These are phyloP conservation scores for Misgurnus mizolepis DNA, from an alignment of 2,113 vertebrate species.

Conservation along the genomic window DNA sequence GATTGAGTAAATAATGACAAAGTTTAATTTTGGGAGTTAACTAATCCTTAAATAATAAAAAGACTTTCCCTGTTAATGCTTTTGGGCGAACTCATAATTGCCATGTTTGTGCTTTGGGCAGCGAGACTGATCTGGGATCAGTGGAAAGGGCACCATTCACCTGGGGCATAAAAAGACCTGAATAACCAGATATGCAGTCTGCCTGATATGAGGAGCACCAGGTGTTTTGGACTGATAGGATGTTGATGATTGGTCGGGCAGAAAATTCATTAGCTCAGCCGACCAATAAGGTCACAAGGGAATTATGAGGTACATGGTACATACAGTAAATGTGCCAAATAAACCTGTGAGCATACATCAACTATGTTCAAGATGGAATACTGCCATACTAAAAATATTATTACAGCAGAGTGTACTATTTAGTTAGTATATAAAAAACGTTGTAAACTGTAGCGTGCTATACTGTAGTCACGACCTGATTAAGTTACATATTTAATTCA, in stretches of 20 bases:
- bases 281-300: slow-evolving; percentile 63
- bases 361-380: background rate
- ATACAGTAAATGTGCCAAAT: slow-evolving; percentile 50
- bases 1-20: no score
- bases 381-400: background rate
- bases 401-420: background rate
- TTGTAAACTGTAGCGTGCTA: no score
- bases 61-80: slow-evolving; percentile 6
- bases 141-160: slow-evolving; percentile 50
- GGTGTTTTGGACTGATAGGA: slow-evolving; percentile 66
- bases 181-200: slow-evolving; percentile 52
- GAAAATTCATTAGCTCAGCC: slow-evolving; percentile 64
- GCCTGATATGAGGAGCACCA: slow-evolving; percentile 63
- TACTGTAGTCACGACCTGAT: no score
- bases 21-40: no score
- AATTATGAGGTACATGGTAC: slow-evolving; percentile 52
- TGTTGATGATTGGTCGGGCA: slow-evolving; percentile 64
- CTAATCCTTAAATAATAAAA: slow-evolving; percentile 13
- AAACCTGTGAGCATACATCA: background rate
- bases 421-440: no score
- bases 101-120: slow-evolving; percentile 27
- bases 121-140: slow-evolving; percentile 32
- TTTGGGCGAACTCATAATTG: slow-evolving; percentile 21
- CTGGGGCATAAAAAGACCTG: slow-evolving; percentile 51
- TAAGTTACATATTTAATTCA: no score